A percentile compares a stretch with the other conserved stretches of the same genome.
Conservation (phyloP, 1,140 invertebrate species). For the Heliconius eleuchia region DNA sequence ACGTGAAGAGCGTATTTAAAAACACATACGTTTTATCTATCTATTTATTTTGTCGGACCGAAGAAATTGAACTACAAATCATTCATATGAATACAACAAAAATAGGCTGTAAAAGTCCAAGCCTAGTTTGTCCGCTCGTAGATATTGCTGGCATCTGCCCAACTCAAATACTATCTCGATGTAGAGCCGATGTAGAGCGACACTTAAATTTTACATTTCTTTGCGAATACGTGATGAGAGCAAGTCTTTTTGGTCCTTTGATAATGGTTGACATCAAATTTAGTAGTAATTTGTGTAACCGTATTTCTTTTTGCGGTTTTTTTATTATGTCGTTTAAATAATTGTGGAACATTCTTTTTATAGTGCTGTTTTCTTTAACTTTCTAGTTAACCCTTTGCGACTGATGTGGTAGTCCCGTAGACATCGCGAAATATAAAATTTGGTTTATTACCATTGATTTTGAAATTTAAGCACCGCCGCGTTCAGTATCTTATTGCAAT, state of each 20-base stretch:
- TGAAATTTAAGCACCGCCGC: too few species aligned
- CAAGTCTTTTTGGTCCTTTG: slow-evolving; percentile 23
- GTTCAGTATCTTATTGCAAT: too few species aligned
- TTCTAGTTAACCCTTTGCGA: too few species aligned
- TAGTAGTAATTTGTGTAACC: slow-evolving; percentile 21
- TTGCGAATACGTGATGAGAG: slow-evolving; percentile 41
- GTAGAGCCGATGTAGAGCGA: slow-evolving; percentile 34
- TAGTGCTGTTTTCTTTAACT: neutral
- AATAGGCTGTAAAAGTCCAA: slow-evolving; percentile 60
- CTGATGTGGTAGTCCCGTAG: too few species aligned
- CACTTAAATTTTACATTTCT: slow-evolving; percentile 42
- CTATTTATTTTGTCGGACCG: slow-evolving; percentile 1
- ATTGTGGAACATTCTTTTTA: neutral
- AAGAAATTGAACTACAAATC: slow-evolving; percentile 37
- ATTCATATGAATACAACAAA: slow-evolving; percentile 29
- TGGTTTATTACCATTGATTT: too few species aligned
- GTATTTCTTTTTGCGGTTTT: neutral
- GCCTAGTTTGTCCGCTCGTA: slow-evolving; percentile 52
- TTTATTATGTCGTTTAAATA: neutral
- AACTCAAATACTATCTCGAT: slow-evolving; percentile 53
- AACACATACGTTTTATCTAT: neutral
- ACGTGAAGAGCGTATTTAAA: neutral
- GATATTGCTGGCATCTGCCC: slow-evolving; percentile 58
- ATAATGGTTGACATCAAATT: slow-evolving; percentile 24
- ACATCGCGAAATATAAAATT: too few species aligned